Evolutionary conservation across 2,113 vertebrate species (phyloP).

Genomic region (Pachycephala philippinensis): DNA sequence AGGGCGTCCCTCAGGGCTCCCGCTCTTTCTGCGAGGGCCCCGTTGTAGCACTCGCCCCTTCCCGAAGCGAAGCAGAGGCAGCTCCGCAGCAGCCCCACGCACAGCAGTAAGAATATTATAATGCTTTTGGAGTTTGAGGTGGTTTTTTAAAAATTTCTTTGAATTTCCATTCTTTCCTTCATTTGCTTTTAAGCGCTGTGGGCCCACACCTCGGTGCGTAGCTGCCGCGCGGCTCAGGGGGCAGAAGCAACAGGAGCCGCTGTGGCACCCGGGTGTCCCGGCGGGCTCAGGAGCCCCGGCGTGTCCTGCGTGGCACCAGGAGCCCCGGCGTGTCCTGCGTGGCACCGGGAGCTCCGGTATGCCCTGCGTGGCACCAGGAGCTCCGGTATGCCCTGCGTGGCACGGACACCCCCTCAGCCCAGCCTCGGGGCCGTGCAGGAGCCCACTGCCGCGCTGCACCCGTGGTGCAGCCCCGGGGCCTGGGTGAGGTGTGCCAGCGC

Average conservation of each 20-base stretch:
- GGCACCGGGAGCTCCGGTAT: too few species aligned
- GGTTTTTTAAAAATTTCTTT: too few species aligned
- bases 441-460: fast-evolving
- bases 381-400: fast-evolving
- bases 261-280: neutral
- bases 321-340: neutral
- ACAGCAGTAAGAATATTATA: neutral
- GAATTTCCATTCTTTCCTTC: neutral
- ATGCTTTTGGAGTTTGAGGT: neutral
- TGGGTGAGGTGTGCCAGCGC: neutral
- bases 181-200: neutral
- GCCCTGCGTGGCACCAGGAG: neutral
- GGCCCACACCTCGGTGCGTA: fast-evolving
- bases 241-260: fast-evolving
- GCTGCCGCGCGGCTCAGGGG: fast-evolving
- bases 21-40: neutral
- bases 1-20: neutral
- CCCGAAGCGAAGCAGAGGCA: neutral
- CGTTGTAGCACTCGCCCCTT: fast-evolving
- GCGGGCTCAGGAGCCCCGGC: neutral
- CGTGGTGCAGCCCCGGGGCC: neutral
- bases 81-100: fast-evolving
- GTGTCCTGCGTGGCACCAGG: too few species aligned
- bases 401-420: fast-evolving
- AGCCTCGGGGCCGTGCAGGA: fast-evolving